Conservation (phyloP, 2,113 vertebrate species). For the Callaeas wilsoni region DNA sequence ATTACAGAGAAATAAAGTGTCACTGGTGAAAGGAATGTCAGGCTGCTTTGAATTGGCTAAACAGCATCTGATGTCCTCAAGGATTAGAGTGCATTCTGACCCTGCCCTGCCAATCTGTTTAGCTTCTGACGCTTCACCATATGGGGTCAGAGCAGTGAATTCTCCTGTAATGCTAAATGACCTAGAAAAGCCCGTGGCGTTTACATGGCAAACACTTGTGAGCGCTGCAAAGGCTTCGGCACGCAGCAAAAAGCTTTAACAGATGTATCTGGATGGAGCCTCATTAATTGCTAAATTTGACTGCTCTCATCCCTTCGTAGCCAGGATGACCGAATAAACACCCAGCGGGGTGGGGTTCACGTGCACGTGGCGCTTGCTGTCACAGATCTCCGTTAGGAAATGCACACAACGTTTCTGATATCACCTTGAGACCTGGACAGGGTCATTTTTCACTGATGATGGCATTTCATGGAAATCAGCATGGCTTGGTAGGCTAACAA, state of each 20-base stretch:
- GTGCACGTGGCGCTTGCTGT: background rate
- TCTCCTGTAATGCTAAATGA: constrained; percentile 62
- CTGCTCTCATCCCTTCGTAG: background rate
- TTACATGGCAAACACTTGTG: constrained; percentile 32
- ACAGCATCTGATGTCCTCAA: constrained; percentile 64
- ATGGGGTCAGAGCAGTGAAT: constrained; percentile 66
- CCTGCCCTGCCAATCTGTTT: constrained; percentile 68
- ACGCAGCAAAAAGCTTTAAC: background rate
- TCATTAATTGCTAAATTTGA: background rate
- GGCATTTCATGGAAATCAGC: background rate
- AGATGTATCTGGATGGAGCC: background rate
- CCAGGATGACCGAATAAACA: background rate
- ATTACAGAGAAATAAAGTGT: constrained; percentile 60
- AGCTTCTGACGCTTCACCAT: constrained; percentile 65
- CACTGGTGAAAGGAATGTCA: constrained; percentile 66
- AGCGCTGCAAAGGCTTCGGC: background rate
- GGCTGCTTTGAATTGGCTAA: constrained; percentile 65
- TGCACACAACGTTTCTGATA: background rate
- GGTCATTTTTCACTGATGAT: background rate
- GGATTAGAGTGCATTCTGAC: constrained; percentile 63
- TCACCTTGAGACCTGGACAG: background rate
- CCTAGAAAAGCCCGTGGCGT: constrained; percentile 68
- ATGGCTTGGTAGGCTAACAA: background rate
- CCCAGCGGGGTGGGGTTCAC: background rate
- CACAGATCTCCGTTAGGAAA: background rate